Conservation (phyloP, 1,140 invertebrate genomes). For the Drosophila ercepeae region DNA sequence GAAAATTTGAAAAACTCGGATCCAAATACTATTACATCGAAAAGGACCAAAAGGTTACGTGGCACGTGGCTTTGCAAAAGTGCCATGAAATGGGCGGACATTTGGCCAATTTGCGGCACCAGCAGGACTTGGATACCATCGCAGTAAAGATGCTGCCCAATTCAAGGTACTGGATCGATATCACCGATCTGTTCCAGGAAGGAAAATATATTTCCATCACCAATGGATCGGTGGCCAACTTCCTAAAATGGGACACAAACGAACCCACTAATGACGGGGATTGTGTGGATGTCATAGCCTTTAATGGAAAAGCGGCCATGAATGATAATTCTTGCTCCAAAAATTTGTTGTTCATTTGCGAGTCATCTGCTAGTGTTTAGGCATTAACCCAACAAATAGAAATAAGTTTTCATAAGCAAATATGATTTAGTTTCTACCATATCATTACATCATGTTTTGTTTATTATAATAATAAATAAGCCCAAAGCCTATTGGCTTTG, state of each 20-base stretch:
- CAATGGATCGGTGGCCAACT: slow-evolving; percentile 6
- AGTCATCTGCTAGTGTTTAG: background rate
- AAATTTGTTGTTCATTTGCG: slow-evolving; percentile 10
- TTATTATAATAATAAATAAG: background rate
- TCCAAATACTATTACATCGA: slow-evolving; percentile 18
- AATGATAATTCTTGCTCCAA: slow-evolving; percentile 13
- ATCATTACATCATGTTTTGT: background rate
- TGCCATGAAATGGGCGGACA: slow-evolving; percentile 22
- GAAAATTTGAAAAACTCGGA: slow-evolving; percentile 1
- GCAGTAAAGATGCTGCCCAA: background rate
- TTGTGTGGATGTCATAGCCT: slow-evolving; percentile 9
- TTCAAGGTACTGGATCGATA: slow-evolving; percentile 22
- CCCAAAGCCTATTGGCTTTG: background rate
- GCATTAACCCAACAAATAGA: background rate
- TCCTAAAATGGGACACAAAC: slow-evolving; percentile 14
- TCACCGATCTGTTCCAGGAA: slow-evolving; percentile 26
- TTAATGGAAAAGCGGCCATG: slow-evolving; percentile 13
- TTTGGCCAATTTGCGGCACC: background rate
- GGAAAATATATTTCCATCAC: slow-evolving; percentile 17
- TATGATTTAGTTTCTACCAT: background rate
- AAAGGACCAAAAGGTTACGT: background rate
- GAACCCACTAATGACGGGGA: slow-evolving; percentile 22
- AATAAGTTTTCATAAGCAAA: too few relatives aligned
- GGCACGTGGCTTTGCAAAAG: slow-evolving; percentile 6
- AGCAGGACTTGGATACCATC: slow-evolving; percentile 21